Evolutionary conservation across 2,888 invertebrate genomes (phyloP).

Genomic region (Idaea dimidiata): DNA sequence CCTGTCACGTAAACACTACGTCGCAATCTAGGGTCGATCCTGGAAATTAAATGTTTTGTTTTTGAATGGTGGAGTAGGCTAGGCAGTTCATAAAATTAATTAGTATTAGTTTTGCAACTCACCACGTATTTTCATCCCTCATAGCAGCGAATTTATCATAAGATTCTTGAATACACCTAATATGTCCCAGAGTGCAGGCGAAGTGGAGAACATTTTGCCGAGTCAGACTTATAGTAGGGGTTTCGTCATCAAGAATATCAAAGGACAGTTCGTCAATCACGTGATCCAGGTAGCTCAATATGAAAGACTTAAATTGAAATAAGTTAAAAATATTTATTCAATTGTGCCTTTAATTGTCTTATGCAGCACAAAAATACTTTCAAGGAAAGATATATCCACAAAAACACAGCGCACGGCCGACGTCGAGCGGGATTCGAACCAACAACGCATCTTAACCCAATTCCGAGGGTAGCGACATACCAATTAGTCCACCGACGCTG

Average conservation of each 20-base stretch:
- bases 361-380: no score
- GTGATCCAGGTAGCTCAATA: conserved; percentile 57
- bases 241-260: conserved; percentile 45
- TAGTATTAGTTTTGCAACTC: conserved; percentile 11
- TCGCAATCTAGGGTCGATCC: conserved; percentile 81
- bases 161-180: conserved; percentile 75
- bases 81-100: background rate
- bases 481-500: no score
- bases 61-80: background rate
- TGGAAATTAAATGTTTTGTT: conserved; percentile 33
- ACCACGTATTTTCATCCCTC: conserved; percentile 41
- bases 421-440: no score
- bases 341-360: background rate
- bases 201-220: conserved; percentile 81
- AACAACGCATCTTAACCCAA: no score
- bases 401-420: no score
- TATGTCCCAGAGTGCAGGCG: conserved; percentile 83
- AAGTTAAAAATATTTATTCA: conserved; percentile 2
- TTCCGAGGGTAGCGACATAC: no score
- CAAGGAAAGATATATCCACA: no score
- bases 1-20: conserved; percentile 83
- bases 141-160: conserved; percentile 45
- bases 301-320: conserved; percentile 41
- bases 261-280: conserved; percentile 54
- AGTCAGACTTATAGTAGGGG: conserved; percentile 59